Base-by-base conservation (phyloP, 2,113 vertebrate species). In the Panthera tigris region DNA sequence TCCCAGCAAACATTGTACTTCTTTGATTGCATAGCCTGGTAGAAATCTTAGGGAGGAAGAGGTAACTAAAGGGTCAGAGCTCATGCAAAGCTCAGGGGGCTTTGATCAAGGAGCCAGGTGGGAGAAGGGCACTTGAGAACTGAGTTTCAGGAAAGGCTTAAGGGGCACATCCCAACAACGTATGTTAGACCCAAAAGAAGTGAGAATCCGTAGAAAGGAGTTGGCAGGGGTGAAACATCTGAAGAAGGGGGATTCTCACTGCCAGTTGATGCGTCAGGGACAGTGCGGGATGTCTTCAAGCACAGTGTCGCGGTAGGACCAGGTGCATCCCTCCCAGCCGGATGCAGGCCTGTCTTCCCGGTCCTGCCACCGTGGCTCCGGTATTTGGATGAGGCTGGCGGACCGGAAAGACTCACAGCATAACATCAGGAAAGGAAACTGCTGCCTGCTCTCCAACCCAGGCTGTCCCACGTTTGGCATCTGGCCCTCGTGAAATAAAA, bases 181-280 rank as follows among this genome's bases (percentile, higher is more conserved):
- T 45, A 2, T 63, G 80, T 48, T 31, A 93, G 69, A 52, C 55
- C 76, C 52, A 9, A 73, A 95, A 84, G 88, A 91, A n/a, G 39
- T n/a, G 66, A 29, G 39, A 57, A 18, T 36, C 63, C 45, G 23
- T 0, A 50, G 85, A 45, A 80, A 91, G 69, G 39, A 61, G 29
- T 29, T 18, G 13, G 31, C 8, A 3, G 7, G 21, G 8, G 9
- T 0, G 0, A 66, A 45, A 39, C 27, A 25, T 29, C 69, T 68
- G 73, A 66, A 89, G 39, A 19, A 76, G 41, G 66, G 57, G 19
- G 3, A 8, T 78, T 71, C 27, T 85, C n/a, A 39, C 11, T 9
- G 13, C 66, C 2, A 2, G n/a, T 21, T 36, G 33, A 29, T 50
- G 63, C 6, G 41, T 88, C 66, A 45, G 68, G 85, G 36, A 15